Evolutionary conservation across 2,888 invertebrate genomes (phyloP).

Genomic region (Diloba caeruleocephala): DNA sequence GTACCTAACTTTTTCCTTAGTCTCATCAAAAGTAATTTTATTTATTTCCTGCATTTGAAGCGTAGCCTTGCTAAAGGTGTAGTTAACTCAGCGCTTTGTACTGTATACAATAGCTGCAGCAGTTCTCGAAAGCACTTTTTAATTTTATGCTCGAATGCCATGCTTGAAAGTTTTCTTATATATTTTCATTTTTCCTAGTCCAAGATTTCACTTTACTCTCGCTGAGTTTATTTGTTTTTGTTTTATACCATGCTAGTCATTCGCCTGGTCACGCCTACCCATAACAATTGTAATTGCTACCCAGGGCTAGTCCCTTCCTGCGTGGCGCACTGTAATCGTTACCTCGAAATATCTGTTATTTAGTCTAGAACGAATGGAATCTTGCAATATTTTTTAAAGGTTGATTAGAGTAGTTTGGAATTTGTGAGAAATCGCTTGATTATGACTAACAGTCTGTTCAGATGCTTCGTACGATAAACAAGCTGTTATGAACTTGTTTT

Average conservation of each 20-base stretch:
- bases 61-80: slow-evolving; percentile 28
- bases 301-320: too few relatives aligned
- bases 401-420: slow-evolving; percentile 34
- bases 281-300: too few relatives aligned
- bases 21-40: slow-evolving; percentile 12
- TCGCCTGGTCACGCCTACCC: too few relatives aligned
- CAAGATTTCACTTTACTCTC: slow-evolving; percentile 28
- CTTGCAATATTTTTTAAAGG: slow-evolving; percentile 37
- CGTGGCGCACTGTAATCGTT: too few relatives aligned
- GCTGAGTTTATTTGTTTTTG: slow-evolving; percentile 35
- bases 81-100: slow-evolving; percentile 53
- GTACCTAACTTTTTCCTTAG: neutral
- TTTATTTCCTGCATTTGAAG: slow-evolving; percentile 2
- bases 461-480: slow-evolving; percentile 3
- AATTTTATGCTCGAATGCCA: slow-evolving; percentile 60
- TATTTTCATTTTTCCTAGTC: slow-evolving; percentile 42
- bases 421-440: slow-evolving; percentile 26
- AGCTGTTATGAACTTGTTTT: too few relatives aligned
- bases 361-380: too few relatives aligned
- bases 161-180: slow-evolving; percentile 46
- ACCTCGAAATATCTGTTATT: too few relatives aligned
- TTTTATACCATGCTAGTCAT: too few relatives aligned
- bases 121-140: slow-evolving; percentile 55
- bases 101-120: slow-evolving; percentile 59
- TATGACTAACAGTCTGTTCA: slow-evolving; percentile 40